Evolutionary conservation across 2,888 invertebrate species (phyloP), one percentile per base, ranked within the genome.

Genomic region (Thymelicus acteon): DNA sequence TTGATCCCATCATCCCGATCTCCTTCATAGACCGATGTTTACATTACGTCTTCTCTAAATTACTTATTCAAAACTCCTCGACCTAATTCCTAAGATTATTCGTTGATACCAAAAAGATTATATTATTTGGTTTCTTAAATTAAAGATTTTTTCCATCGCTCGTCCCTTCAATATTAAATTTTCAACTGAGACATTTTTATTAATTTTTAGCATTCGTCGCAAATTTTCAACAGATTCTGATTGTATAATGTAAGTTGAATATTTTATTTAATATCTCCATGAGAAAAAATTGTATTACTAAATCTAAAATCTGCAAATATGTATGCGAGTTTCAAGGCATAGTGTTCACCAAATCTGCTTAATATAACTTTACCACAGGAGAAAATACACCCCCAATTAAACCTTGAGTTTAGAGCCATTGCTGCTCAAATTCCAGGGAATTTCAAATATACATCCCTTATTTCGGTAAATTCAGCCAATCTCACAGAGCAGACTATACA

Each of bases 61-160:
- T 84, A 84, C 84, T 85, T 85, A 87, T 85, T 86, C 84, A 85
- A 82, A 84, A 80, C 82, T 75, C 76, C 77, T 80, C 77, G 77
- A 80, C 79, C 83, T 84, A 82, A 83, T 85, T 85, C 78, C 54
- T 60, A 67, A 52, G 37, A 60, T 15, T 67, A 68, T 72, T 72
- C 67, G 69, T 73, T 67, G 58, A 72, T 71, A 67, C 70, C 72
- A 67, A 62, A 37, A 74, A 73, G 72, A 76, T 67, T 71, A 57
- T 71, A 75, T 75, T 78, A 73, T 76, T 74, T 71, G 73, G 65
- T 73, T 67, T 67, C 52, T 49, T 52, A 61, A 69, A 69, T 39
- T 37, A 62, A 62, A 47, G 44, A 47, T 54, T 57, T 10, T 10
- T 54, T 67, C 40, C 15, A 7, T 39, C 31, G 37, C 7, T 49